Evolutionary conservation across 2,113 vertebrate genomes (phyloP), one percentile per base, ranked within the genome.

Genomic region (Scartelaos histophorus): DNA sequence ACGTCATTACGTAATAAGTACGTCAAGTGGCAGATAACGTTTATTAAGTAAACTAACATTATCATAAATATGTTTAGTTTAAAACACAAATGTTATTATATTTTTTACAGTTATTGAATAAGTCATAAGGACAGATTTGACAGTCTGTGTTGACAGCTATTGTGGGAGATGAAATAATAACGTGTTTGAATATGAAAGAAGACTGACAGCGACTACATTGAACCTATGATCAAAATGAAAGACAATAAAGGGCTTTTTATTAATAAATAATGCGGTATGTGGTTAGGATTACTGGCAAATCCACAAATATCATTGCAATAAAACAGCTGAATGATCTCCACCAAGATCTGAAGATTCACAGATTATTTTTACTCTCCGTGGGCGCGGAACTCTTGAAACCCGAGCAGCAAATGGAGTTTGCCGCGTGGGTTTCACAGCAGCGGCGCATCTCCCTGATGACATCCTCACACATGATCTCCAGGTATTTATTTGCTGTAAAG

Each of bases 391-490:
- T 76, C 58, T 78, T 89, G 70, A 92, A 92, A 0, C 91, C 91
- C 13, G 87, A 89, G 67, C 91, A 92, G 81, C 91, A 92, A 75
- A 85, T 47, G 24, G 91, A 92, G 38, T 79, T 72, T 70, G 0
- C 61, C 0, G 66, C 46, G 0, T 82, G 78, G 0, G 19, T 38
- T 29, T 83, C 25, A 43, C 91, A 92, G 75, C 91, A 92, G 0
- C 86, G 81, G 29, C 83, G 78, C 91, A 92, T 91, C 0, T 89
- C 87, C 53, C 22, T 57, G 81, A 91, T 90, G 47, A 89, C 86
- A 34, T 91, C 81, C 64, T 80, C 64, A 61, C 91, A 92, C 86
- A 84, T 76, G 70, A 81, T 86, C 80, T 90, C 91, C 74, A 71
- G 7, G 67, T 92, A 92, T 25, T 76, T 90, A 69, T 92, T 85